Evolutionary conservation across 2,888 invertebrate species (phyloP), one percentile per base, ranked within the genome.

Genomic region (Latrodectus hesperus): DNA sequence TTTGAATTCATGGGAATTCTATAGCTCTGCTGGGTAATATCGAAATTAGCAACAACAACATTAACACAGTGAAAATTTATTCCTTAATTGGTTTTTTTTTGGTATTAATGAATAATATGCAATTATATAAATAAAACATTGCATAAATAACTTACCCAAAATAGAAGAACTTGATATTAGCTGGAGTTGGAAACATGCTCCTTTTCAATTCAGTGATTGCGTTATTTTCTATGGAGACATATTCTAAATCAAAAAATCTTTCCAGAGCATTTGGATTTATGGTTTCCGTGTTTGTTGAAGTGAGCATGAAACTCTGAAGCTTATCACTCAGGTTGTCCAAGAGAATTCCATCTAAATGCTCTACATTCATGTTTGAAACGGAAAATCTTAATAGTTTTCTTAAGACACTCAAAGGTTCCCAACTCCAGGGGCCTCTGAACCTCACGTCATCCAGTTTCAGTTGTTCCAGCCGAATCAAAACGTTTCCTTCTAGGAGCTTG

Each of bases 111-210:
- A 11, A 11, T 60, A n/a, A 16, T 12, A 60, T 60, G 60, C 11
- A 60, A 60, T 16, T 60, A 12, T n/a, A n/a, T n/a, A 38, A 38
- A 38, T 38, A 38, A 38, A 4, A 38, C 6, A 38, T 38, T 1
- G 1, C 38, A 38, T 17, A 73, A 73, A 17, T 6, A 6, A 80
- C 85, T 76, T 75, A 86, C 85, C 75, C 76, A 64, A 86, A 86
- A 49, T 80, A 76, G 53, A 86, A 80, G 72, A 26, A 86, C 64
- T 80, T 86, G 11, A 86, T 86, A 38, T 70, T 86, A 11, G 85
- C 68, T 16, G 85, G 80, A 12, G 17, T 76, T 2, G 85, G 80
- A 67, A 86, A 86, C 85, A 86, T 86, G 53, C 80, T 86, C 49
- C 85, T 75, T n/a, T 71, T 64, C 9, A 86, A 49, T 52, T 80